phyloP scores from a whole-genome alignment of 2,113 vertebrate species.

The Halcyon senegalensis region DNA sequence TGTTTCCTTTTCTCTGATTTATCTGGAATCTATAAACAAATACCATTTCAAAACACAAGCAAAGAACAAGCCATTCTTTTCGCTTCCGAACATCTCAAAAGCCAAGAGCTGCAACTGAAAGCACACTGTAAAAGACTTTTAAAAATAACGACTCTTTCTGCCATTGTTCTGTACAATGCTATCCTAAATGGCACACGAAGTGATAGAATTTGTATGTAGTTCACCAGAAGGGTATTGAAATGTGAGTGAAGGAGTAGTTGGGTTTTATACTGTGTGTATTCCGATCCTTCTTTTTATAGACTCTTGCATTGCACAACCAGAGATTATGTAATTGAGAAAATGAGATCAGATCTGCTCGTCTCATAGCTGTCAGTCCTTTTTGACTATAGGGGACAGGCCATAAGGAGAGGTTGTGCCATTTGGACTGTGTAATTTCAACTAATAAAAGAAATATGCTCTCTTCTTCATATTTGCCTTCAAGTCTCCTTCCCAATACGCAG shows the following conservation, averaged over 20 bases:
- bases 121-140: conserved; percentile 5
- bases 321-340: conserved; percentile 4
- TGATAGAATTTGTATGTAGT: neutral
- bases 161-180: neutral
- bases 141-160: neutral
- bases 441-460: neutral
- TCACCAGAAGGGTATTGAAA: neutral
- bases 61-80: neutral
- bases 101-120: conserved; percentile 2
- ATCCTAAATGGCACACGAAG: neutral
- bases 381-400: neutral
- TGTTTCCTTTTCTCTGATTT: neutral
- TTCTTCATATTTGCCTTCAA: neutral
- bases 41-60: conserved; percentile 4
- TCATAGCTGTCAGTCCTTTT: neutral
- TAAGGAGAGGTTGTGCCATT: neutral
- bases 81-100: neutral
- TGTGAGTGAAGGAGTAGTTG: neutral
- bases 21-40: neutral
- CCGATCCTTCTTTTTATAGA: neutral
- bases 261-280: neutral
- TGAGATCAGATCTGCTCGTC: neutral
- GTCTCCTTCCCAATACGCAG: neutral
- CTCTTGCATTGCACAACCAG: neutral
- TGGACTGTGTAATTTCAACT: neutral